phyloP scores from a whole-genome alignment of 2,797 vertebrate species.

The Gastrophryne carolinensis region DNA sequence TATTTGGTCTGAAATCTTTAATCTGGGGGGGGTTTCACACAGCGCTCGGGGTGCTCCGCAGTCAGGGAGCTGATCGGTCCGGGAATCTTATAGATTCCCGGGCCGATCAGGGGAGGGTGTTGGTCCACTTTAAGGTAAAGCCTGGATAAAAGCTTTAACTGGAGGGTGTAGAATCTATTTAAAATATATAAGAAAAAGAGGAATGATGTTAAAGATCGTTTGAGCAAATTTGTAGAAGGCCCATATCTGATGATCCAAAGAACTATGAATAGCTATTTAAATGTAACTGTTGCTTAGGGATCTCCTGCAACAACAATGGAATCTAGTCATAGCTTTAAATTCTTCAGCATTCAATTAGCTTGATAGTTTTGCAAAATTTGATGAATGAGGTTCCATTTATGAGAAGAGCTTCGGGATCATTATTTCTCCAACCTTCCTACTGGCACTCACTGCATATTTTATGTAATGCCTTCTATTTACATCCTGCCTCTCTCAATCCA shows the following conservation, averaged over 20 bases:
- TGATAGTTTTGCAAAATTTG: neutral
- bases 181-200: no score
- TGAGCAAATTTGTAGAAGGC: neutral
- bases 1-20: no score
- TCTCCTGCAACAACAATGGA: neutral
- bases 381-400: slow-evolving; percentile 2
- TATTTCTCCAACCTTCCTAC: neutral
- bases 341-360: slow-evolving; percentile 6
- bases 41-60: no score
- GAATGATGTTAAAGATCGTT: neutral
- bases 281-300: neutral
- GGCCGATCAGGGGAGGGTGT: no score
- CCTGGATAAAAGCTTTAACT: no score
- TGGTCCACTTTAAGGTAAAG: no score
- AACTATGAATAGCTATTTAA: neutral
- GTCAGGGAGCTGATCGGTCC: no score
- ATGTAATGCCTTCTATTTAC: neutral
- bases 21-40: no score
- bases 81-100: no score
- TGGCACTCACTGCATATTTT: slow-evolving; percentile 9
- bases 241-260: neutral
- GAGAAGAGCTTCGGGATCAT: slow-evolving; percentile 7
- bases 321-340: neutral
- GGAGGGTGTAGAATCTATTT: no score
- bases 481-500: neutral